Conservation (phyloP, 2,888 invertebrate species). For the Cephonodes hylas region DNA sequence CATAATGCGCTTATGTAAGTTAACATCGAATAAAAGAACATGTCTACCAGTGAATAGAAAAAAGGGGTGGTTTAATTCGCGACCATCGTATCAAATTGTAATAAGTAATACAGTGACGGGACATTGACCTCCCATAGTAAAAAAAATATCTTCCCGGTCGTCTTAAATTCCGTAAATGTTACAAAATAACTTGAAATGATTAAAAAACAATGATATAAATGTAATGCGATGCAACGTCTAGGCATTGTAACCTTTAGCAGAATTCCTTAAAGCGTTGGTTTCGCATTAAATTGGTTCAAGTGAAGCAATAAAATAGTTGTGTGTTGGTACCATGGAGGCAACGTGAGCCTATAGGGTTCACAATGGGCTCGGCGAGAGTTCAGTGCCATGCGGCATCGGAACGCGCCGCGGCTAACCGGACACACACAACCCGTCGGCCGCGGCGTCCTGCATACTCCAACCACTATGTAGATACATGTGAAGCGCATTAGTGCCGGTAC, state of each 20-base stretch:
- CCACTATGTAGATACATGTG: slow-evolving; percentile 45
- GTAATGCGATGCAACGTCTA: background rate
- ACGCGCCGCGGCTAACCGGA: slow-evolving; percentile 65
- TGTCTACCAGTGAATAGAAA: too few relatives aligned
- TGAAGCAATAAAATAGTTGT: background rate
- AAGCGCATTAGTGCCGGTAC: slow-evolving; percentile 42
- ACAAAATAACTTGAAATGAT: background rate
- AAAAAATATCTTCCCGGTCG: too few relatives aligned
- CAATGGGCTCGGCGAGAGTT: slow-evolving; percentile 47
- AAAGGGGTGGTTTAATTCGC: background rate
- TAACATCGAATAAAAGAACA: too few relatives aligned
- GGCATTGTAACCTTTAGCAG: background rate
- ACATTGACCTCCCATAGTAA: too few relatives aligned
- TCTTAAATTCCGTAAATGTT: too few relatives aligned
- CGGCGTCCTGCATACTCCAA: slow-evolving; percentile 58
- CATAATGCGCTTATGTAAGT: too few relatives aligned
- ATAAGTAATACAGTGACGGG: too few relatives aligned
- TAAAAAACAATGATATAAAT: background rate
- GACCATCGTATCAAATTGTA: too few relatives aligned
- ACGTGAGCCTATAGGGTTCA: slow-evolving; percentile 12
- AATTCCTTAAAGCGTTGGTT: background rate
- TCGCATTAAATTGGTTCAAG: background rate
- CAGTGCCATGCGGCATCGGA: slow-evolving; percentile 60
- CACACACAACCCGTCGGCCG: slow-evolving; percentile 56
- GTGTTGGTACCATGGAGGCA: background rate